A percentile compares a stretch with the other conserved stretches of the same genome.
Conservation (phyloP, 2,797 vertebrate genomes). For the Alosa sapidissima region DNA sequence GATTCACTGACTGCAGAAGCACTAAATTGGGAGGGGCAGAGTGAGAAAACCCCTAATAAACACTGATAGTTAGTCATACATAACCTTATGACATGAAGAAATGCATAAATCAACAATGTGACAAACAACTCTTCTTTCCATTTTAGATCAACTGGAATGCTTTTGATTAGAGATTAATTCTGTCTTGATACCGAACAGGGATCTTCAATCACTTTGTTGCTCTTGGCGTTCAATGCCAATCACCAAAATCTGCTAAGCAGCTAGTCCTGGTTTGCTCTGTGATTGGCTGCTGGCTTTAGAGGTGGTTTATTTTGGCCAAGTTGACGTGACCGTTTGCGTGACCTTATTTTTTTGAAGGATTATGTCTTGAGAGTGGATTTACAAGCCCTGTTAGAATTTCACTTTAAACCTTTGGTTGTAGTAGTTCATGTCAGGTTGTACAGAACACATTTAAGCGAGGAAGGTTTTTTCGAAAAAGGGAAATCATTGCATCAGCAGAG, state of each 20-base stretch:
- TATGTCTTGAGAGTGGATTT: conserved; percentile 8
- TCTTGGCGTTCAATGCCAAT: background rate
- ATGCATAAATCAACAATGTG: background rate
- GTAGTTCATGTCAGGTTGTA: background rate
- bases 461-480: background rate
- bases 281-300: background rate
- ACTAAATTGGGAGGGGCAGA: background rate
- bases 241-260: background rate
- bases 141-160: background rate
- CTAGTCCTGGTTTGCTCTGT: background rate
- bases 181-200: background rate
- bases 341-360: background rate
- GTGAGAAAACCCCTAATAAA: background rate
- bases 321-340: background rate
- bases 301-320: background rate
- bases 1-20: background rate
- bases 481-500: background rate
- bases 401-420: background rate
- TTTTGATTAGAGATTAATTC: background rate
- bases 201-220: background rate
- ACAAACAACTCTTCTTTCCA: background rate
- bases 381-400: background rate
- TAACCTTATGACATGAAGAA: background rate
- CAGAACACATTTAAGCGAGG: conserved; percentile 1
- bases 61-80: background rate